These are phyloP conservation scores for Dufourea novaeangliae DNA, from an alignment of 1,140 invertebrate genomes.

Conservation along the genomic window DNA sequence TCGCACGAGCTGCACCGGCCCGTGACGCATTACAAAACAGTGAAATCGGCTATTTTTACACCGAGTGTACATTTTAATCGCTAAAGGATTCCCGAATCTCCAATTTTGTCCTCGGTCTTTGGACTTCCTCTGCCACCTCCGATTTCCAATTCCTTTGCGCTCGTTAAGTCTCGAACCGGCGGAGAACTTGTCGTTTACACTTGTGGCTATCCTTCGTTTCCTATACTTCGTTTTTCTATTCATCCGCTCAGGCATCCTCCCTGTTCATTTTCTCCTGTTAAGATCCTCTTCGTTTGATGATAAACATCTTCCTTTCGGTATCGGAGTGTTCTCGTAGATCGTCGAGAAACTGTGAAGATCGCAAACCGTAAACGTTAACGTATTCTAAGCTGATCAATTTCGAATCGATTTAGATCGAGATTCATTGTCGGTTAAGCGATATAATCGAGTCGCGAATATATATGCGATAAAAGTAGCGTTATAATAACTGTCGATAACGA, in stretches of 20 bases:
- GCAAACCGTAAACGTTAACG: too few species aligned
- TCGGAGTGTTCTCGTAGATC: too few species aligned
- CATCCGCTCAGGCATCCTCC: too few species aligned
- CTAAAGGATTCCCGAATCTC: not conserved
- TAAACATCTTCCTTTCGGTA: too few species aligned
- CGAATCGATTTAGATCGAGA: not conserved
- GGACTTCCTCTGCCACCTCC: not conserved
- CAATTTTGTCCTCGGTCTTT: not conserved
- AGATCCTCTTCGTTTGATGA: too few species aligned
- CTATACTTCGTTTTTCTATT: too few species aligned
- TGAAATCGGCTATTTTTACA: conserved; percentile 37
- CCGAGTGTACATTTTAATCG: conserved; percentile 26
- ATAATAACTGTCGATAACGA: conserved; percentile 1
- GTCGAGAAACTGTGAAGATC: too few species aligned
- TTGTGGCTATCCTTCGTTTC: too few species aligned
- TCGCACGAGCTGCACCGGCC: conserved; percentile 38
- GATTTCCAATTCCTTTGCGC: not conserved
- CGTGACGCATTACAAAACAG: conserved; percentile 46
- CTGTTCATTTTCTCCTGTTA: too few species aligned
- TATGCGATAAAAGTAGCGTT: not conserved
- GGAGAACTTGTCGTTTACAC: too few species aligned
- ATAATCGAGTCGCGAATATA: not conserved
- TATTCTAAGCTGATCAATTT: too few species aligned
- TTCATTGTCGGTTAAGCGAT: not conserved
- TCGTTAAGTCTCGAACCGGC: too few species aligned